Conservation (phyloP, 2,797 vertebrate species). For the Tragopan temminckii region DNA sequence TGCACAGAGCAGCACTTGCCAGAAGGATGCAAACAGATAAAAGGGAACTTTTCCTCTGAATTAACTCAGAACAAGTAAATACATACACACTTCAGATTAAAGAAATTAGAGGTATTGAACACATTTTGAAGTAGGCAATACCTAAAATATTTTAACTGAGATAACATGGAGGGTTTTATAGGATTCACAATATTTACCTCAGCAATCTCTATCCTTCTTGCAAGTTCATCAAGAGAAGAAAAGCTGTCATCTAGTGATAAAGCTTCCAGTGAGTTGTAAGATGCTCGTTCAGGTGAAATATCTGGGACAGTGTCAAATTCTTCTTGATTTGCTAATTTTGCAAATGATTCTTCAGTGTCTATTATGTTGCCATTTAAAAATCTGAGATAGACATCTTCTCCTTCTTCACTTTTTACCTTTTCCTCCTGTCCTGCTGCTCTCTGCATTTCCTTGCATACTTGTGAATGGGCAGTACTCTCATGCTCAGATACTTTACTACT, state of each 20-base stretch:
- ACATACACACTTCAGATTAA: not conserved
- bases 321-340: slow-evolving; percentile 71
- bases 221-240: slow-evolving; percentile 91
- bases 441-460: slow-evolving; percentile 57
- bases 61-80: not conserved
- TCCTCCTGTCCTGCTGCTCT: slow-evolving; percentile 50
- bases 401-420: slow-evolving; percentile 64
- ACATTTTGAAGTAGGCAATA: not conserved
- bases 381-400: slow-evolving; percentile 80
- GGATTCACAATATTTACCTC: slow-evolving; percentile 85
- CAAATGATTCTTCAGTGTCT: slow-evolving; percentile 74
- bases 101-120: not conserved
- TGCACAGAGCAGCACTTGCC: not conserved
- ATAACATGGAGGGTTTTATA: not conserved
- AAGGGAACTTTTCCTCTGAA: not conserved
- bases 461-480: not conserved
- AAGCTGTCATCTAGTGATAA: slow-evolving; percentile 86
- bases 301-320: slow-evolving; percentile 76
- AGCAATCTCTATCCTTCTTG: slow-evolving; percentile 89
- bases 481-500: slow-evolving; percentile 30
- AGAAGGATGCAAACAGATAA: not conserved
- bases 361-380: slow-evolving; percentile 78
- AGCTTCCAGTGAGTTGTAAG: slow-evolving; percentile 83
- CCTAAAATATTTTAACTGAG: not conserved
- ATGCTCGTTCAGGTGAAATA: slow-evolving; percentile 76